A percentile compares a stretch with the other conserved stretches of the same genome.
These are phyloP conservation scores for Artemia sinica DNA, from an alignment of 2,888 invertebrate genomes.

Conservation along the genomic window DNA sequence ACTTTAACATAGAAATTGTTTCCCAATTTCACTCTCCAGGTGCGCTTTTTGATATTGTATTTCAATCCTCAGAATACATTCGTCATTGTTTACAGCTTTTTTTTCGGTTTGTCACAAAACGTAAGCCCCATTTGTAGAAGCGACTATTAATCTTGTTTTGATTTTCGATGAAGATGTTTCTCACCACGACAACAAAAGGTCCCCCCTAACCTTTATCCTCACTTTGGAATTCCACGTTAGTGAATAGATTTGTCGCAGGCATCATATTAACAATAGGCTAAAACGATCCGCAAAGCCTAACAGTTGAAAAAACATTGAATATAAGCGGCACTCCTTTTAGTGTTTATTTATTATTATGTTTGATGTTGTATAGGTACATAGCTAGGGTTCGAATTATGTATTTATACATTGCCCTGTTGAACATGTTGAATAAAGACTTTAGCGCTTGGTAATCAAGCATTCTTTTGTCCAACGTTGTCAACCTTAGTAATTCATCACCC, in stretches of 20 bases:
- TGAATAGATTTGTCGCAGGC: slow-evolving; percentile 14
- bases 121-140: background rate
- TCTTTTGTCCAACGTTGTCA: slow-evolving; percentile 8
- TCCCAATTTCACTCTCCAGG: too few relatives aligned
- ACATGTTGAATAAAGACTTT: slow-evolving; percentile 12
- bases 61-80: too few relatives aligned
- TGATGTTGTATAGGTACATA: background rate
- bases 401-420: slow-evolving; percentile 5
- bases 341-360: slow-evolving; percentile 14
- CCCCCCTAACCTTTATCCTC: background rate
- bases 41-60: too few relatives aligned
- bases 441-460: slow-evolving; percentile 12
- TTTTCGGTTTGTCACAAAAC: too few relatives aligned
- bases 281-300: slow-evolving; percentile 13
- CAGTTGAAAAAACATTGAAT: slow-evolving; percentile 11
- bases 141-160: slow-evolving; percentile 14
- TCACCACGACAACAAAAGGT: slow-evolving; percentile 6
- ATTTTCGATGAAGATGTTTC: slow-evolving; percentile 3
- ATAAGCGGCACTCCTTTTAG: background rate
- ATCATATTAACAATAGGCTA: background rate
- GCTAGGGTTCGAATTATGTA: slow-evolving; percentile 10
- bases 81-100: too few relatives aligned
- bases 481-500: slow-evolving; percentile 12
- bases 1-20: too few relatives aligned
- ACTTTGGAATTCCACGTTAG: background rate